Evolutionary conservation across 2,113 vertebrate species (phyloP), one percentile per base, ranked within the genome.

Genomic region (Prochilodus magdalenae): DNA sequence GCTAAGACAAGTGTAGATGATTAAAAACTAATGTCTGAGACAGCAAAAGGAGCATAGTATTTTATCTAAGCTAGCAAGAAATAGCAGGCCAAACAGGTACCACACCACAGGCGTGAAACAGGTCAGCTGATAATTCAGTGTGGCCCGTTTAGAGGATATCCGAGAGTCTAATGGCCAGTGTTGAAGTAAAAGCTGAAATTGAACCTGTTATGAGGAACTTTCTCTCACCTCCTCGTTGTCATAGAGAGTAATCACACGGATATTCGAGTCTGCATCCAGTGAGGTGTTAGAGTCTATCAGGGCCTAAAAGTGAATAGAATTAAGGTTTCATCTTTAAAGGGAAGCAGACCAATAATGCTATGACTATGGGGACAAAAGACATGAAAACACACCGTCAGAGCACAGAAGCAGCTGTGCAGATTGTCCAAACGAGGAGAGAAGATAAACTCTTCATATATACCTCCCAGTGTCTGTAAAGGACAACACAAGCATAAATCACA

Each of bases 371-470:
- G 11, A 11, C 7, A 27, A 60, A 49, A 18, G 72, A 15, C 33
- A 91, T 91, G 81, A 18, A 67, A 29, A 69, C 91, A 89, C 83
- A 99, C 98, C 95, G 97, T 95, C 84, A 99, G 93, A 84, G 98
- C 97, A 3, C 98, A 99, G 93, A 94, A 99, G 93, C 98, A 98
- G 94, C 98, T 99, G 91, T 99, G 98, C 29, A 99, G 93, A 82
- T 99, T 99, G 90, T 99, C 98, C 91, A 99, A 92, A 20, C 98
- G 96, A 5, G 97, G 95, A 4, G 97, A 95, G 87, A 96, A 99
- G 85, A 99, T 98, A 87, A 99, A 99, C 90, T 99, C 97, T 0
- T 97, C 93, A 0, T 95, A 97, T 75, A 95, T 94, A 1, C 98
- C 98, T 30, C 98, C 98, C 69, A 99, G 67, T 0, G 93, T 94